phyloP scores from a whole-genome alignment of 2,888 invertebrate species.

The Dicranocentrus wangi region DNA sequence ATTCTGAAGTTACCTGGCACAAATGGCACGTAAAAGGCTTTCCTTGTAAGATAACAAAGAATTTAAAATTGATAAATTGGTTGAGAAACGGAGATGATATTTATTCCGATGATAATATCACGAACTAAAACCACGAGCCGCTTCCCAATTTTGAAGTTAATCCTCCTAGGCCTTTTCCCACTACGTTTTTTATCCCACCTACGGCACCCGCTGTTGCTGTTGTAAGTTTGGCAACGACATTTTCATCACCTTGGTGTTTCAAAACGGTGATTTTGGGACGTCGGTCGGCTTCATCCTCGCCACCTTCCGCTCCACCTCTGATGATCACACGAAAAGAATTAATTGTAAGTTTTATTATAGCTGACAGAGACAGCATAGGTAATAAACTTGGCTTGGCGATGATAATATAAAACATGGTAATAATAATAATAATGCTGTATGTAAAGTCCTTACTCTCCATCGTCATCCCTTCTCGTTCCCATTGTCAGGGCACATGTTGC shows the following conservation, averaged over 20 bases:
- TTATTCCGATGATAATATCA: conserved; percentile 52
- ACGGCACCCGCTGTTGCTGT: conserved; percentile 89
- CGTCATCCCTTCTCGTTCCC: conserved; percentile 70
- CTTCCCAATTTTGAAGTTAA: conserved; percentile 91
- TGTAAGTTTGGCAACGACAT: conserved; percentile 83
- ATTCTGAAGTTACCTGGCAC: not conserved
- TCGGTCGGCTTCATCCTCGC: conserved; percentile 78
- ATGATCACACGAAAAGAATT: too few relatives aligned
- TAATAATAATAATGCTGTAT: too few relatives aligned
- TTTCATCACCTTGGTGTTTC: conserved; percentile 81
- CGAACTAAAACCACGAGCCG: conserved; percentile 73
- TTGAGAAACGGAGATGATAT: conserved; percentile 32
- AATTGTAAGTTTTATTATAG: too few relatives aligned
- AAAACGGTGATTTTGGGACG: conserved; percentile 80
- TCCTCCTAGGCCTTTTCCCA: conserved; percentile 92
- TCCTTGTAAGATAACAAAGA: conserved; percentile 9
- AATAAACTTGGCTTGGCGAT: too few relatives aligned
- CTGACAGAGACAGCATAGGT: not conserved
- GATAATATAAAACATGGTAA: too few relatives aligned
- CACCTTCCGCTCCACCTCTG: conserved; percentile 79
- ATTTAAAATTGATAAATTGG: too few relatives aligned
- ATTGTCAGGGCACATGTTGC: conserved; percentile 89
- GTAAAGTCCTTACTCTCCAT: conserved; percentile 66
- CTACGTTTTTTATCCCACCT: conserved; percentile 90
- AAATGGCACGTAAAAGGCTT: not conserved